Conservation (phyloP, 2,113 vertebrate genomes). For the Bolborhynchus lineola region DNA sequence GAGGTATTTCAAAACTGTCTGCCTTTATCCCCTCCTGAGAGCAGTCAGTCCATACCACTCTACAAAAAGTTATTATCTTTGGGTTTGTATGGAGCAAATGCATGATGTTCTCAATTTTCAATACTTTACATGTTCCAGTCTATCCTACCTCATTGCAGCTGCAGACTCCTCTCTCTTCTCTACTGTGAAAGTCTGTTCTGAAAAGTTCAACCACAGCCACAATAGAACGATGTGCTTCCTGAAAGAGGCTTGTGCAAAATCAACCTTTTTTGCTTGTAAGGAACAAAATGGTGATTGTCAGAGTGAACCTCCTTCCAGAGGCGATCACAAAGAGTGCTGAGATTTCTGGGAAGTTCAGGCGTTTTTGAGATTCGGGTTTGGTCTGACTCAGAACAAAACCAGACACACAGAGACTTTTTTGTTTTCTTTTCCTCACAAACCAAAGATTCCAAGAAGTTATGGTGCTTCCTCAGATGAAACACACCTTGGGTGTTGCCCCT, state of each 20-base stretch:
- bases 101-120: neutral
- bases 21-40: neutral
- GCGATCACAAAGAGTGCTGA: neutral
- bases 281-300: neutral
- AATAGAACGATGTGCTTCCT: neutral
- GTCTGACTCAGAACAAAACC: neutral
- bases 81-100: neutral
- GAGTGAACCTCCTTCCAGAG: neutral
- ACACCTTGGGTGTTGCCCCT: neutral
- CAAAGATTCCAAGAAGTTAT: neutral
- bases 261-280: neutral
- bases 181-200: neutral
- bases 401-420: neutral
- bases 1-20: neutral
- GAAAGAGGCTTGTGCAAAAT: neutral
- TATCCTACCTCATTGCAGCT: neutral
- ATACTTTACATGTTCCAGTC: neutral
- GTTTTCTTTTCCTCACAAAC: neutral
- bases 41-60: neutral
- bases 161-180: neutral
- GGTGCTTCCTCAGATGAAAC: neutral
- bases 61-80: neutral
- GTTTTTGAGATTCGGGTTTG: neutral
- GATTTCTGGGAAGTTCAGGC: neutral
- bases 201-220: neutral